phyloP scores from a whole-genome alignment of 2,797 vertebrate species.

The Orestias chungarensis region DNA sequence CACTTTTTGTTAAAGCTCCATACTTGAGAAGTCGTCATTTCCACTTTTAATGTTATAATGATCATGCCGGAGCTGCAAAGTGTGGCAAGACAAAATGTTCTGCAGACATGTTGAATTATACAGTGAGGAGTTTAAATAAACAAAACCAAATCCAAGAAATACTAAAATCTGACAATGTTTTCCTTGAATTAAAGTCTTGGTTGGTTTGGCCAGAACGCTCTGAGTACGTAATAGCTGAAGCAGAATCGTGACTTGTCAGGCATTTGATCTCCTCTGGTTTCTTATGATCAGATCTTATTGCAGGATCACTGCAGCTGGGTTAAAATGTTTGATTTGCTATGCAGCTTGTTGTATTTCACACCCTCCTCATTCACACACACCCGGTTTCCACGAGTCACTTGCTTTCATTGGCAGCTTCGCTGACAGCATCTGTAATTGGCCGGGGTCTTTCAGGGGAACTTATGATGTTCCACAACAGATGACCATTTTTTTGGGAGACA shows the following conservation, averaged over 20 bases:
- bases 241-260: background rate
- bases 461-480: slow-evolving; percentile 35
- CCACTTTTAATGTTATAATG: background rate
- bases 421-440: slow-evolving; percentile 31
- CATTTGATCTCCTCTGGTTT: background rate
- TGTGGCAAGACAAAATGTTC: background rate
- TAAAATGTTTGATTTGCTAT: slow-evolving; percentile 31
- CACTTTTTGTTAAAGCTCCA: background rate
- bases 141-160: background rate
- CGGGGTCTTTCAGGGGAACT: slow-evolving; percentile 15
- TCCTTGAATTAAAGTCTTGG: background rate
- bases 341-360: slow-evolving; percentile 33
- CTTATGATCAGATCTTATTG: slow-evolving; percentile 11
- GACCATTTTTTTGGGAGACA: slow-evolving; percentile 5
- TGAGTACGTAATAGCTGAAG: background rate
- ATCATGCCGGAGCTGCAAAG: background rate
- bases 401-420: slow-evolving; percentile 35
- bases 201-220: background rate
- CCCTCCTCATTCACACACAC: slow-evolving; percentile 39
- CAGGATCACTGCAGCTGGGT: slow-evolving; percentile 22
- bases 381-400: slow-evolving; percentile 36
- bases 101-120: background rate
- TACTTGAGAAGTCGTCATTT: background rate
- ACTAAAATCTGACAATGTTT: background rate
- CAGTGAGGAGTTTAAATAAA: background rate